These are phyloP conservation scores for Heliconius hewitsoni DNA, from an alignment of 1,140 invertebrate genomes.

Conservation along the genomic window DNA sequence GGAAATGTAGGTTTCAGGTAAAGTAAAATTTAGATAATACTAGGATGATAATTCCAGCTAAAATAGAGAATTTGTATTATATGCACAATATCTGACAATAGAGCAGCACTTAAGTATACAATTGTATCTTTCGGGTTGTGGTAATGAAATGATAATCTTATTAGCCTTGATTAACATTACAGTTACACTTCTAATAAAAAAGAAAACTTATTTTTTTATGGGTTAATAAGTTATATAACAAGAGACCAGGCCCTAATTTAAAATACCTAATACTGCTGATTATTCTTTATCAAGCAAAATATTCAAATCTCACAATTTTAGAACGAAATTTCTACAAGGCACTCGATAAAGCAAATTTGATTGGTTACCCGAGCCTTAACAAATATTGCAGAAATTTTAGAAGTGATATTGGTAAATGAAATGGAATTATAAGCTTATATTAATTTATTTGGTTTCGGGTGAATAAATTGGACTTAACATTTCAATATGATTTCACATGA, in stretches of 20 bases:
- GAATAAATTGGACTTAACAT: not conserved
- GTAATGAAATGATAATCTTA: too few relatives aligned
- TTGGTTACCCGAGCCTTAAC: not conserved
- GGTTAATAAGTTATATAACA: not conserved
- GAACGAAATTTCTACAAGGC: not conserved
- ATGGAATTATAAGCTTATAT: slow-evolving; percentile 3
- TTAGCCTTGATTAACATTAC: too few relatives aligned
- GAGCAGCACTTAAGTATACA: too few relatives aligned
- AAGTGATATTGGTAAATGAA: not conserved
- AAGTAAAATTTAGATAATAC: too few relatives aligned
- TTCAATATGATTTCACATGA: not conserved
- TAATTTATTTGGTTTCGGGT: not conserved
- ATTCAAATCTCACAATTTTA: not conserved
- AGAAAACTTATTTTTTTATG: not conserved
- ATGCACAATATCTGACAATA: too few relatives aligned
- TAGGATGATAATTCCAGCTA: too few relatives aligned
- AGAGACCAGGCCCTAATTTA: not conserved
- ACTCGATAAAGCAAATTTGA: slow-evolving; percentile 1
- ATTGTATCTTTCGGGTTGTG: too few relatives aligned
- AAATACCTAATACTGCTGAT: not conserved
- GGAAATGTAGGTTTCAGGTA: too few relatives aligned
- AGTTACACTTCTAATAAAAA: too few relatives aligned
- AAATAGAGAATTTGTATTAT: too few relatives aligned
- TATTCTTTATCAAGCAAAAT: not conserved
- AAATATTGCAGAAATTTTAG: not conserved